These are phyloP conservation scores for Diorhabda elongata DNA, from an alignment of 1,140 invertebrate species.

Conservation along the genomic window DNA sequence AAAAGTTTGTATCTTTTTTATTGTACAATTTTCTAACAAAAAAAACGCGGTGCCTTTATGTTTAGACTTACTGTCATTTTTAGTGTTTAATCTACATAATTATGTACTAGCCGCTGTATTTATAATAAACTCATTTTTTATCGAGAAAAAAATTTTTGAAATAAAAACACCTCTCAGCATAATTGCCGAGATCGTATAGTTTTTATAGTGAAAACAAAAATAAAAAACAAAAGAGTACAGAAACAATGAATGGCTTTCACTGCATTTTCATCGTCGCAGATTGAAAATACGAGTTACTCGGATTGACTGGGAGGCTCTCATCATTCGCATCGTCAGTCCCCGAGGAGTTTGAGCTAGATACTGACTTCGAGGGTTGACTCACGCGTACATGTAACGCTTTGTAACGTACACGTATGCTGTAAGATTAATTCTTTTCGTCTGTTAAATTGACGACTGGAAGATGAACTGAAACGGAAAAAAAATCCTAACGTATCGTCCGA, in stretches of 20 bases:
- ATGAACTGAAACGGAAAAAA: too few species aligned
- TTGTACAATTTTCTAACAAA: too few species aligned
- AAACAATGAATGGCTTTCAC: conserved; percentile 37
- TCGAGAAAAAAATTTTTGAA: too few species aligned
- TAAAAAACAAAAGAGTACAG: conserved; percentile 21
- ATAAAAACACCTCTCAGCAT: conserved; percentile 1
- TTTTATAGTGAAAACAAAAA: not conserved
- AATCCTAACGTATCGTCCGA: too few species aligned
- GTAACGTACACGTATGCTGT: conserved; percentile 16
- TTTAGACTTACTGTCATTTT: too few species aligned
- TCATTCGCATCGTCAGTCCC: conserved; percentile 41
- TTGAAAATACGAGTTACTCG: conserved; percentile 45
- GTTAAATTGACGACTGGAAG: not conserved
- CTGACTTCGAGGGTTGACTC: conserved; percentile 38
- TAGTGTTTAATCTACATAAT: too few species aligned
- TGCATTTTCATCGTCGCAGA: conserved; percentile 39
- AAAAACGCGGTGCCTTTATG: too few species aligned
- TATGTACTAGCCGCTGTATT: too few species aligned
- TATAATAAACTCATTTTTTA: too few species aligned
- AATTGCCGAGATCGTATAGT: not conserved
- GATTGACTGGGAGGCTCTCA: conserved; percentile 41
- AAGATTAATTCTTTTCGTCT: conserved; percentile 20
- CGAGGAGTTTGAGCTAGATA: conserved; percentile 35
- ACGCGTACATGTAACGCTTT: conserved; percentile 29
- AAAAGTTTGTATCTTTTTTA: too few species aligned